Evolutionary conservation across 2,113 vertebrate genomes (phyloP), one percentile per base, ranked within the genome.

Genomic region (Electrona antarctica): DNA sequence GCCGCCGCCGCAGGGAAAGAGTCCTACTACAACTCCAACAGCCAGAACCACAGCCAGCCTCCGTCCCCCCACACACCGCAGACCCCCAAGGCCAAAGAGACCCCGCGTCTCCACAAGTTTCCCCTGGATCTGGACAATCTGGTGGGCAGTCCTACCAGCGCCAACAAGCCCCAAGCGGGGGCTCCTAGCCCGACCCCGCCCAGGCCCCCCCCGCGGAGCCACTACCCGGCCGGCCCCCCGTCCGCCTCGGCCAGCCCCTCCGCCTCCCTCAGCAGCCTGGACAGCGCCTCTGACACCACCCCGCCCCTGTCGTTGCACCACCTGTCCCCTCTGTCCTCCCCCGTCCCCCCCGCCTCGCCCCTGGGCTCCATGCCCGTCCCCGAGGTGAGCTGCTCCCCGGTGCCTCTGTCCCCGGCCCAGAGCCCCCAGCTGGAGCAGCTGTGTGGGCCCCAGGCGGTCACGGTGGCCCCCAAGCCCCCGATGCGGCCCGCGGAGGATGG

Each of bases 71-170:
- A 63, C 7, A 5, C 47, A 12, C 14, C 55, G 3, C 85, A 82
- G 60, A 1, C 33, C 15, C 56, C 74, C 7, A 89, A 87, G 69
- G 75, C 83, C 50, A 91, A 89, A 68, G 91, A 92, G 63, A 76
- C 55, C 1, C 70, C 60, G 0, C 92, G 89, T 50, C 88, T 94
- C 56, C 89, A 92, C 77, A 90, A 85, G 64, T 93, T 93, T 63
- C 92, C 72, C 10, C 80, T 91, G 72, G 89, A 92, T 65, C 60
- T 77, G 45, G 87, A 94, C 33, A 90, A 70, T 51, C 82, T 94
- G 61, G 85, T 91, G 13, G 86, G 67, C 76, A 48, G 62, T 64
- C 55, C 21, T 13, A 28, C 76, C 41, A 41, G 54, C 50, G 51
- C 76, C 10, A 28, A 61, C 60, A 71, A 82, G 68, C 14, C 63